phyloP scores from a whole-genome alignment of 2,797 vertebrate genomes.

The Amblyraja radiata region DNA sequence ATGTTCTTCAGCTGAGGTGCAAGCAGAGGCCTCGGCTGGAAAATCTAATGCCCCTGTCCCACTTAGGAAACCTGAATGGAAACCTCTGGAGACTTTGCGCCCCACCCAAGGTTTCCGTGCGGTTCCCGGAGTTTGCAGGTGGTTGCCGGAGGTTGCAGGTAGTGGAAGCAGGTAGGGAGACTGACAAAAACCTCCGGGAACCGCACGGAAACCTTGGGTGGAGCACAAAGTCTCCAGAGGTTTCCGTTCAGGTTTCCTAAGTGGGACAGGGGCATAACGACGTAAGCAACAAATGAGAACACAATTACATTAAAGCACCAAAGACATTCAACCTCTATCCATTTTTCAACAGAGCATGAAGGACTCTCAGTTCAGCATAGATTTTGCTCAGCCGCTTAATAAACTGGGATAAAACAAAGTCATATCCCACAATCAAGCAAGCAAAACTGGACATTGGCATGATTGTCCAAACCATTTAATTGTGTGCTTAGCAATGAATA shows the following conservation, averaged over 20 bases:
- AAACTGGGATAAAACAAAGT: neutral
- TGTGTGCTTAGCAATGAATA: neutral
- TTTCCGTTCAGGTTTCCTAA: too few relatives aligned
- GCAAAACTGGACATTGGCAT: neutral
- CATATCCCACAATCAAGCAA: neutral
- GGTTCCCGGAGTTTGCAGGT: too few relatives aligned
- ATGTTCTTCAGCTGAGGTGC: neutral
- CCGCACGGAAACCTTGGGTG: too few relatives aligned
- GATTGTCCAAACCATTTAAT: neutral
- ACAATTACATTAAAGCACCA: neutral
- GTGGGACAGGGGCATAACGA: too few relatives aligned
- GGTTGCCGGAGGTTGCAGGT: too few relatives aligned
- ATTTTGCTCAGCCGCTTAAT: neutral
- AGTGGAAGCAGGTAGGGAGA: too few relatives aligned
- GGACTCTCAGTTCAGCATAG: neutral
- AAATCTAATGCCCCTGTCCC: too few relatives aligned
- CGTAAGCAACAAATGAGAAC: neutral
- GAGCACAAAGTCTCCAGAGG: too few relatives aligned
- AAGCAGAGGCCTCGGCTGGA: neutral
- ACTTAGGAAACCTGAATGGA: too few relatives aligned
- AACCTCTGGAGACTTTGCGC: too few relatives aligned
- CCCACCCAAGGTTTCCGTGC: too few relatives aligned
- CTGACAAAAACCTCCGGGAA: too few relatives aligned
- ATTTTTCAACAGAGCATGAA: neutral
- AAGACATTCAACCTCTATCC: neutral